phyloP scores from a whole-genome alignment of 2,888 invertebrate species.

The Drosophila rellima region DNA sequence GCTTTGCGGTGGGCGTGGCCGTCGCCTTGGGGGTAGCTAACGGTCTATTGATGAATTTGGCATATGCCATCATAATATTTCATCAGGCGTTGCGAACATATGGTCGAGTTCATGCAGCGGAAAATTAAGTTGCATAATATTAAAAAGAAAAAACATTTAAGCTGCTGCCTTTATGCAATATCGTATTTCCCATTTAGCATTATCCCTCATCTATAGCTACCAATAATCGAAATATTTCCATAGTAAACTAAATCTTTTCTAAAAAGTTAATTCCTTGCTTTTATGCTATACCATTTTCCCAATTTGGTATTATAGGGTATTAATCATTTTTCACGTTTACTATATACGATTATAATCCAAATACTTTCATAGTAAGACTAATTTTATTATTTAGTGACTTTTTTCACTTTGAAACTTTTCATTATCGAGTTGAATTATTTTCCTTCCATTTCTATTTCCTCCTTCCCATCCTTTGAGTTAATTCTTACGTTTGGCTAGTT shows the following conservation, averaged over 20 bases:
- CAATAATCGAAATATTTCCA: neutral
- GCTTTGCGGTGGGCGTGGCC: constrained; percentile 40
- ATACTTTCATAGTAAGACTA: neutral
- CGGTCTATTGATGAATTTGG: constrained; percentile 53
- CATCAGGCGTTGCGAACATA: constrained; percentile 47
- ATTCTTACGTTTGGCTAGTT: neutral
- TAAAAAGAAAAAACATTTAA: neutral
- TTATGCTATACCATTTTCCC: neutral
- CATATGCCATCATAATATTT: constrained; percentile 68
- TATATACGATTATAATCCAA: neutral
- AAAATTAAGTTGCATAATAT: constrained; percentile 5
- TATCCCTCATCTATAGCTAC: neutral
- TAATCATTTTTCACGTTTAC: neutral
- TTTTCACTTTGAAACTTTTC: neutral
- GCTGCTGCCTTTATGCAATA: constrained; percentile 2
- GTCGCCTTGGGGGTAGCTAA: constrained; percentile 30
- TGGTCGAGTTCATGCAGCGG: constrained; percentile 30
- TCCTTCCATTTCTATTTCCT: neutral
- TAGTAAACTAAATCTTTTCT: neutral
- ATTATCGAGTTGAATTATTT: neutral
- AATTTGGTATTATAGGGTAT: constrained; percentile 6
- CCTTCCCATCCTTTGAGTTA: neutral
- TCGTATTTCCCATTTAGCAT: neutral
- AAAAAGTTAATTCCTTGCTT: neutral
- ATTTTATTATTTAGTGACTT: neutral